Percentiles rank a stretch among this genome's conserved stretches.
Evolutionary conservation across 2,113 vertebrate species (phyloP).

Genomic region (Crotophaga sulcirostris): DNA sequence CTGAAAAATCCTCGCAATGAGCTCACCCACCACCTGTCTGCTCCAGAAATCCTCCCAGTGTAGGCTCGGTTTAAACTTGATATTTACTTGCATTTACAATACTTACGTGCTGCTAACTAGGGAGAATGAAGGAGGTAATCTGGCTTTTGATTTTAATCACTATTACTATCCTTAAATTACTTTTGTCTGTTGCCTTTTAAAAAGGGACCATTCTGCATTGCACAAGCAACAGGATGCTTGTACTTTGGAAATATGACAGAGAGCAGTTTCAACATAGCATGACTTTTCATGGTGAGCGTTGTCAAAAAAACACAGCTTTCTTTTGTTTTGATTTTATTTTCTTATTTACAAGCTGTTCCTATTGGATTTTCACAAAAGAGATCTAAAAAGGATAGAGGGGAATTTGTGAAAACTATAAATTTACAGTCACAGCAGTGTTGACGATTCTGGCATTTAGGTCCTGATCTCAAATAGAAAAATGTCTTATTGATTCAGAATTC

Average conservation of each 20-base stretch:
- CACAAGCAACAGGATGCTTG: not conserved
- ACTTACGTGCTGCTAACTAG: not conserved
- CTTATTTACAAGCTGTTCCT: not conserved
- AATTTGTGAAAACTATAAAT: not conserved
- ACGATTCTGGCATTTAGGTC: not conserved
- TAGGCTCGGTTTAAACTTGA: slow-evolving; percentile 4
- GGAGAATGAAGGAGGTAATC: not conserved
- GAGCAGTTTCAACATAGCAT: not conserved
- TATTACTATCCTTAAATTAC: not conserved
- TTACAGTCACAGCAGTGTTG: not conserved
- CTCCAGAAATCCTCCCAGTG: slow-evolving; percentile 7
- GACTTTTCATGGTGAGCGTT: not conserved
- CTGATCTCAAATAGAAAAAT: not conserved
- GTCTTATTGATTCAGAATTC: not conserved
- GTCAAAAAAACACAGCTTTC: not conserved
- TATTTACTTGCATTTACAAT: not conserved
- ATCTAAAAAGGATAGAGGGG: not conserved
- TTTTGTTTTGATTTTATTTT: no score
- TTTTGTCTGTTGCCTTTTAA: not conserved
- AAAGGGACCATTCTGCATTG: not conserved
- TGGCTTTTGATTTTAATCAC: slow-evolving; percentile 19
- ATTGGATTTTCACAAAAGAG: not conserved
- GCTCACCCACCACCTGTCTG: slow-evolving; percentile 65
- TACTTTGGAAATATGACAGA: not conserved
- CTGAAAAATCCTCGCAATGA: slow-evolving; percentile 40